phyloP scores from a whole-genome alignment of 2,888 invertebrate species.

The Phymatocera aterrima region DNA sequence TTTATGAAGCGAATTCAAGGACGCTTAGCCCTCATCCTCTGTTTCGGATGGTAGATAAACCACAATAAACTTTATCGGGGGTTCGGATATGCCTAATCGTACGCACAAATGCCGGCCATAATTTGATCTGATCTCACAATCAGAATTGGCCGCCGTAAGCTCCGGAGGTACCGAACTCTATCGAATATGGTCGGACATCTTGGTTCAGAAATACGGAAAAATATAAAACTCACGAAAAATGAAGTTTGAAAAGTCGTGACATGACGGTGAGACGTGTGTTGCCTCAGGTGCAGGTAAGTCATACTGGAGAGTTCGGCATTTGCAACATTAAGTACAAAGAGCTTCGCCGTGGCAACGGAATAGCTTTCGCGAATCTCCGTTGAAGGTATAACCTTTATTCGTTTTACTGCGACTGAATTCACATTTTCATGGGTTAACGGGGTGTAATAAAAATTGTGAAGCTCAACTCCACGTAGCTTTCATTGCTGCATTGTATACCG shows the following conservation, averaged over 20 bases:
- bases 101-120: too few species aligned
- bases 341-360: slow-evolving; percentile 3
- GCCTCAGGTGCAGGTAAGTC: neutral
- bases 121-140: too few species aligned
- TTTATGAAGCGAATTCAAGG: neutral
- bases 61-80: neutral
- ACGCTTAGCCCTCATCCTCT: neutral
- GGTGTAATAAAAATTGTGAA: slow-evolving; percentile 31
- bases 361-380: slow-evolving; percentile 17
- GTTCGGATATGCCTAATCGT: too few species aligned
- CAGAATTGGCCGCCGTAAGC: too few species aligned
- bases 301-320: too few species aligned
- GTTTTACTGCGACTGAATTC: slow-evolving; percentile 23
- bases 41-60: neutral
- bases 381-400: neutral
- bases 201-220: too few species aligned
- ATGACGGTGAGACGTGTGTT: neutral
- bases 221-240: too few species aligned
- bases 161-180: too few species aligned
- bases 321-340: neutral
- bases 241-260: slow-evolving; percentile 29
- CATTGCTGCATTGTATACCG: too few species aligned
- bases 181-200: too few species aligned
- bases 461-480: neutral
- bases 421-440: slow-evolving; percentile 24